Percentiles rank a stretch among this genome's conserved stretches.
Evolutionary conservation across 2,113 vertebrate species (phyloP).

Genomic region (Acrocephalus arundinaceus): DNA sequence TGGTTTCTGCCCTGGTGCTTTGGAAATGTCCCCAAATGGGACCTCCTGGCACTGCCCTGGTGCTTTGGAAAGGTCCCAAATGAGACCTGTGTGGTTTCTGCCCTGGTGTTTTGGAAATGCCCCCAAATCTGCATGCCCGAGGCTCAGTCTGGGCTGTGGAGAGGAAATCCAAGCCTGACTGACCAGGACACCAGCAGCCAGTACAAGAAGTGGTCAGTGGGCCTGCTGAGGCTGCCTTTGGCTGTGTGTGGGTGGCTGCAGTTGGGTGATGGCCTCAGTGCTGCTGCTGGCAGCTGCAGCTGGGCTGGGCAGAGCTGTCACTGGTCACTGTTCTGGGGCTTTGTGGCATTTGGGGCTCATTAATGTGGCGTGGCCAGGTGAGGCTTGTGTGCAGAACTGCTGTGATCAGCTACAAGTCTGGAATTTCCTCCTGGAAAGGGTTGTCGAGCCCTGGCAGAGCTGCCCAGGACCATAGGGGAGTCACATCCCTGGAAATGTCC

Average conservation of each 20-base stretch:
- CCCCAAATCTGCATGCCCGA: fast-evolving
- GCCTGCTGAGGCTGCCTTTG: background rate
- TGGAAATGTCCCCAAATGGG: too few species aligned
- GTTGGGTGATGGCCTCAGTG: fast-evolving
- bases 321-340: background rate
- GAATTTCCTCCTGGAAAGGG: background rate
- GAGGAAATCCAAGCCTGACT: background rate
- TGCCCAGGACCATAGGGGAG: background rate
- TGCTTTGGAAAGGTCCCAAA: too few species aligned
- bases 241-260: background rate
- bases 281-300: fast-evolving
- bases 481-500: background rate
- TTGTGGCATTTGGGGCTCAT: background rate
- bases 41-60: too few species aligned
- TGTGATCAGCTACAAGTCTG: background rate
- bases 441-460: background rate
- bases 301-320: background rate
- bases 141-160: background rate
- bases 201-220: fast-evolving
- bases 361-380: too few species aligned
- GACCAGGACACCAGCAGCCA: too few species aligned
- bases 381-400: background rate
- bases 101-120: fast-evolving
- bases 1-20: too few species aligned
- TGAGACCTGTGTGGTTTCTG: too few species aligned